Conservation (phyloP, 2,113 vertebrate species). For the Triplophysa rosa region DNA sequence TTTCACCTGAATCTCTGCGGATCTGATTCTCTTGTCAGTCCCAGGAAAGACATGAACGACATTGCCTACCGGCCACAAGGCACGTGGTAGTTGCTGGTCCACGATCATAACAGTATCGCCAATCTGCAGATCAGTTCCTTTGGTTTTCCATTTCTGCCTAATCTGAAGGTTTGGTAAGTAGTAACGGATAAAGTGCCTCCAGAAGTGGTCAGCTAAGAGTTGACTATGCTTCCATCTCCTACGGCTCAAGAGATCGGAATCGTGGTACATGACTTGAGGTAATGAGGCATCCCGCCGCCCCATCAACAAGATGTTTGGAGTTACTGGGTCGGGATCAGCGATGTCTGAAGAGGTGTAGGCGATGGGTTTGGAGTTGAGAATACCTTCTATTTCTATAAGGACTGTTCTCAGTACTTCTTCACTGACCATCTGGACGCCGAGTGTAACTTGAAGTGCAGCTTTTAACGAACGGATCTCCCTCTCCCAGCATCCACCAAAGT, state of each 20-base stretch:
- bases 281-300: neutral
- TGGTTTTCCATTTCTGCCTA: too few relatives aligned
- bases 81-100: neutral
- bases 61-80: neutral
- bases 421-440: too few relatives aligned
- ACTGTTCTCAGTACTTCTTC: too few relatives aligned
- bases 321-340: too few relatives aligned
- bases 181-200: neutral
- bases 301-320: neutral
- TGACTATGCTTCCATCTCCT: neutral
- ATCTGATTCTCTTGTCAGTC: neutral
- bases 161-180: neutral
- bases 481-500: too few relatives aligned
- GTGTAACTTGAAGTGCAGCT: too few relatives aligned
- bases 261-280: neutral
- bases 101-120: neutral
- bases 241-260: neutral
- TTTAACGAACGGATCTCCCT: too few relatives aligned
- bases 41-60: neutral
- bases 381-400: too few relatives aligned
- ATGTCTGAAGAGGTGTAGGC: too few relatives aligned
- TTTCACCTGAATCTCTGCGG: neutral
- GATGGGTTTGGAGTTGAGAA: too few relatives aligned
- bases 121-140: neutral
- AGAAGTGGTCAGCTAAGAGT: neutral